phyloP scores from a whole-genome alignment of 2,113 vertebrate species.

The Vimba vimba region DNA sequence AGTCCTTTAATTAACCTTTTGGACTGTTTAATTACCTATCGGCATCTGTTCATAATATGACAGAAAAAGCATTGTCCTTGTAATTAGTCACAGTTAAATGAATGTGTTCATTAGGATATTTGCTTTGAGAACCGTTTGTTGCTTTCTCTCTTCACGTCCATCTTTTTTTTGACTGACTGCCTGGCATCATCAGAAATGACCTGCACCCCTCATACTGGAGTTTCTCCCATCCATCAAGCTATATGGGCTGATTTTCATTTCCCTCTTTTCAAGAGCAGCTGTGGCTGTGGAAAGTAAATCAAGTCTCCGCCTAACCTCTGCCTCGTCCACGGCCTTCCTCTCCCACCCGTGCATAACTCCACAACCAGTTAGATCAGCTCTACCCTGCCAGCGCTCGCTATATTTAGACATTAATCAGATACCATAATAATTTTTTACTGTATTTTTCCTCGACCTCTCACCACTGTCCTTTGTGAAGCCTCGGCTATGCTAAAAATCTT shows the following conservation, averaged over 20 bases:
- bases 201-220: slow-evolving; percentile 10
- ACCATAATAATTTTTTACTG: slow-evolving; percentile 7
- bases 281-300: slow-evolving; percentile 40
- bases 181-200: slow-evolving; percentile 27
- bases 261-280: slow-evolving; percentile 33
- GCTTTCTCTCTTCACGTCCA: not conserved
- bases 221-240: slow-evolving; percentile 16
- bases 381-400: not conserved
- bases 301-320: not conserved
- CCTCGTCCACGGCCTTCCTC: not conserved
- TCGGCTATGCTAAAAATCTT: not conserved
- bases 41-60: slow-evolving; percentile 7
- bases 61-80: slow-evolving; percentile 34
- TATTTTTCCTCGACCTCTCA: not conserved
- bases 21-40: slow-evolving; percentile 44
- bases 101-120: slow-evolving; percentile 14
- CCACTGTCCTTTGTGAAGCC: not conserved
- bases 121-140: not conserved
- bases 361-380: slow-evolving; percentile 4
- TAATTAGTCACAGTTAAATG: slow-evolving; percentile 46
- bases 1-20: slow-evolving; percentile 45
- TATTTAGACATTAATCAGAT: slow-evolving; percentile 48
- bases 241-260: slow-evolving; percentile 26
- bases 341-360: slow-evolving; percentile 4
- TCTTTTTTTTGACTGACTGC: slow-evolving; percentile 19